Percentiles rank a stretch among this genome's conserved stretches.
These are phyloP conservation scores for Aramus guarauna DNA, from an alignment of 2,113 vertebrate genomes.

Conservation along the genomic window DNA sequence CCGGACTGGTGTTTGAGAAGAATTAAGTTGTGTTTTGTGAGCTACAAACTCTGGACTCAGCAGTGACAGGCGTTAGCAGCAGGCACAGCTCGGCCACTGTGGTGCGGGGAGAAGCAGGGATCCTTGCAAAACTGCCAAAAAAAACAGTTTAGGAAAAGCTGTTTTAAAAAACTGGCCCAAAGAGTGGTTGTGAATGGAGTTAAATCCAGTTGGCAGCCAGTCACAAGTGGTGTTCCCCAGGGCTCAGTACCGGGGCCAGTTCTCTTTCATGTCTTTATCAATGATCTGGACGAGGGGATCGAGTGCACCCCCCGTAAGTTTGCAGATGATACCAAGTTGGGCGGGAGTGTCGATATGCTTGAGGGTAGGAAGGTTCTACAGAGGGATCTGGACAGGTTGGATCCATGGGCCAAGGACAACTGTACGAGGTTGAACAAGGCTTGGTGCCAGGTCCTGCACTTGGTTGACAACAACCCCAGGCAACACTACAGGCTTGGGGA, in stretches of 20 bases:
- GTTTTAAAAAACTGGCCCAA: neutral
- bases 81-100: neutral
- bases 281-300: rapidly evolving
- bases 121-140: neutral
- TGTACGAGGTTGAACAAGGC: neutral
- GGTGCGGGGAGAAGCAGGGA: neutral
- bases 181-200: neutral
- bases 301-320: neutral
- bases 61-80: neutral
- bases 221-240: neutral
- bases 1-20: neutral
- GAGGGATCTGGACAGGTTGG: neutral
- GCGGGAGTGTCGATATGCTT: rapidly evolving
- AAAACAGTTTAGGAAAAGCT: neutral
- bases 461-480: neutral
- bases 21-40: neutral
- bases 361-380: neutral
- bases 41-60: neutral
- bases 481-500: too few relatives aligned
- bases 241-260: rapidly evolving
- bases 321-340: neutral
- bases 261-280: neutral
- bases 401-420: rapidly evolving
- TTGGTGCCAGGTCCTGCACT: rapidly evolving
- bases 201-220: neutral